Conservation (phyloP, 2,888 invertebrate genomes). For the Acanthopleura granulata region DNA sequence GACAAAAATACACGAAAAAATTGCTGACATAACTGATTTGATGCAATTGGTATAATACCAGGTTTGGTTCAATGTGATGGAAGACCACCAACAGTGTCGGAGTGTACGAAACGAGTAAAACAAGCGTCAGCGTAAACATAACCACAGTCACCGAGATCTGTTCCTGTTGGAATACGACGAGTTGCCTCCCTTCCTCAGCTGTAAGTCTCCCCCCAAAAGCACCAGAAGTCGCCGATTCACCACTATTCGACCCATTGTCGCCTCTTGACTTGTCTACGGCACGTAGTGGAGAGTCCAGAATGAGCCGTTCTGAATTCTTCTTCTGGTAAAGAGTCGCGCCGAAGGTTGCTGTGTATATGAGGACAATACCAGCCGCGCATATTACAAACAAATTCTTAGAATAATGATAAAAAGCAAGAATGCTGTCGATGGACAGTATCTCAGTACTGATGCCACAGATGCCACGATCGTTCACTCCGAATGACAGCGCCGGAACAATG, state of each 20-base stretch:
- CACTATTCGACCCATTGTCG: background rate
- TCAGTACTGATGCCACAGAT: background rate
- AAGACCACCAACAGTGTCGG: background rate
- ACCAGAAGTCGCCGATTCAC: too few relatives aligned
- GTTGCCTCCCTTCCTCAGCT: background rate
- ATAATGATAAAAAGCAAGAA: background rate
- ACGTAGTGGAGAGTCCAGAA: background rate
- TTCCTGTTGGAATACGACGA: background rate
- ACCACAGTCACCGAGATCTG: background rate
- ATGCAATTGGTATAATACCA: background rate
- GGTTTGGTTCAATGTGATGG: background rate
- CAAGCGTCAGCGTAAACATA: background rate
- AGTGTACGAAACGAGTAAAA: background rate
- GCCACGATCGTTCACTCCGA: background rate
- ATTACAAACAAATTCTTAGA: background rate
- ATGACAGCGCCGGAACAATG: background rate
- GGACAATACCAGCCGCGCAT: background rate
- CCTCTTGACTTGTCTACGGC: background rate
- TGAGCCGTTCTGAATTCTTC: background rate
- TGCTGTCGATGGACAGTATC: background rate
- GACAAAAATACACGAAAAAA: background rate
- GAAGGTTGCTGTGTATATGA: background rate
- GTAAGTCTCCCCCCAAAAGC: too few relatives aligned
- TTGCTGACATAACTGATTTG: background rate
- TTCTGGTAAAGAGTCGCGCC: background rate